Conservation (phyloP, 1,140 invertebrate genomes). For the Penaeus chinensis region DNA sequence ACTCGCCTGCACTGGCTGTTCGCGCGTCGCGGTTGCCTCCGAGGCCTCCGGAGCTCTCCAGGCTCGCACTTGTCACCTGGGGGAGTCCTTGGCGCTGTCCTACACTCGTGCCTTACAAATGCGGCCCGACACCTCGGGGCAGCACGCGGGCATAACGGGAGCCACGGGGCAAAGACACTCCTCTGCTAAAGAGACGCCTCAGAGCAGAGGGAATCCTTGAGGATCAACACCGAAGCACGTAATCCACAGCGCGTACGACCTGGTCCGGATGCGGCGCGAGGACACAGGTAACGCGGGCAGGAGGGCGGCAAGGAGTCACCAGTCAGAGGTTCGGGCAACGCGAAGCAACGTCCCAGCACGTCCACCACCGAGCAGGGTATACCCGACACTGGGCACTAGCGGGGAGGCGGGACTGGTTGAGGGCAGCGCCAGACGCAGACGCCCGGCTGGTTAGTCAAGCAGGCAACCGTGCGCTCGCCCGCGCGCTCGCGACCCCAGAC, state of each 20-base stretch:
- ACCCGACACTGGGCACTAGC: constrained; percentile 29
- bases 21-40: background rate
- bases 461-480: background rate
- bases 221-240: background rate
- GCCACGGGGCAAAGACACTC: no score
- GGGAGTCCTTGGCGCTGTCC: no score
- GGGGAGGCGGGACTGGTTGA: background rate
- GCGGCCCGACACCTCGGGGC: no score
- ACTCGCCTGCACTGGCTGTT: background rate
- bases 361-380: constrained; percentile 37
- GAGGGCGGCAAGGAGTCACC: background rate
- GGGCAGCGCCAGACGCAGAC: background rate
- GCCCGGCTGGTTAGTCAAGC: background rate
- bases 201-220: background rate
- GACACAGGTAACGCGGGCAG: background rate
- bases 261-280: background rate
- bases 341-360: constrained; percentile 7
- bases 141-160: no score
- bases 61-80: background rate
- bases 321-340: background rate
- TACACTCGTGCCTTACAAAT: no score
- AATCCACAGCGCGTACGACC: background rate
- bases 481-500: background rate
- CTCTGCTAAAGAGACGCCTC: no score
- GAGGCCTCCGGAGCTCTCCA: background rate